Evolutionary conservation across 2,113 vertebrate genomes (phyloP), one percentile per base, ranked within the genome.

Genomic region (Pholis gunnellus): DNA sequence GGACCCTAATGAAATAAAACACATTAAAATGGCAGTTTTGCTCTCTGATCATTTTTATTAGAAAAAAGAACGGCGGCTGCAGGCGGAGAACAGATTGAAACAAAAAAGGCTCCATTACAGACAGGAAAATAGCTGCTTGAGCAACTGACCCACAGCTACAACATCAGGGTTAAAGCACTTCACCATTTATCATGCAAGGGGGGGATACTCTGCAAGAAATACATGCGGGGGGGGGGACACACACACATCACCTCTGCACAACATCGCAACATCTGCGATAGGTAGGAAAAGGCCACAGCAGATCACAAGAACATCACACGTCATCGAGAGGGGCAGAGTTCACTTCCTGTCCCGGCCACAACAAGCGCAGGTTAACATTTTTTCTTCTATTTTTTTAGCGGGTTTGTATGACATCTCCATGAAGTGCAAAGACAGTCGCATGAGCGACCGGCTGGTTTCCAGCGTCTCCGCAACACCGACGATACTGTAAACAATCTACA

Each of bases 401-500:
- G 72, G 57, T 85, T 84, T 84, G 78, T 84, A 88, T 93, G 93
- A 91, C 93, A 92, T 94, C 91, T 88, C 84, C 25, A 75, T 89
- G 82, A 92, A 90, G 87, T 88, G 87, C 92, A 89, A 84, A 89
- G 87, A 92, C 89, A 17, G 83, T 60, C 59, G 34, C 59, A 6
- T 83, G 59, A 59, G 82, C 14, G 65, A 54, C 36, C 11, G 65
- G 83, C 81, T 77, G 81, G 64, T 76, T 77, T 44, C 81, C 81
- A 54, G 82, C 78, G 79, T 86, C 89, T 88, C 86, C 7, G 74
- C 87, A 15, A 82, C n/a, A 82, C 77, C 81, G 70, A 94, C 76
- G 42, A 88, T 84, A 90, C 89, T 95, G 94, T 94, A 95, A 95
- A 95, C 94, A 95, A 87, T 90, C 93, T 94, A 94, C 93, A 93